Evolutionary conservation across 2,888 invertebrate species (phyloP).

Genomic region (Proisotoma minuta): DNA sequence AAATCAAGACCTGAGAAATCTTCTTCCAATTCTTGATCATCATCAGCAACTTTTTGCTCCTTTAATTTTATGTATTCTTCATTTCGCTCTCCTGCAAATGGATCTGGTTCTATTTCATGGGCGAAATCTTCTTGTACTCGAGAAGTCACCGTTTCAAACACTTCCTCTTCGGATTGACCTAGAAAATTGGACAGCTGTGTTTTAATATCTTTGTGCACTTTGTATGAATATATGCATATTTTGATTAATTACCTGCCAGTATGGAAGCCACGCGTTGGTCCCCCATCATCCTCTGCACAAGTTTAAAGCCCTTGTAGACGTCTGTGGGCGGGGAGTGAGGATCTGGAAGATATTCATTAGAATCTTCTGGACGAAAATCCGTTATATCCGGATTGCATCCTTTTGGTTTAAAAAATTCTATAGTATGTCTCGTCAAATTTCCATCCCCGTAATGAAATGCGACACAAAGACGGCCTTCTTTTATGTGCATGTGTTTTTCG

Average conservation of each 20-base stretch:
- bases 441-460: constrained; percentile 42
- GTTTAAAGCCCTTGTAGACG: constrained; percentile 34
- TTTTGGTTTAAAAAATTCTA: constrained; percentile 41
- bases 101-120: constrained; percentile 39
- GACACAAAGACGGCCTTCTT: constrained; percentile 35
- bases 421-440: constrained; percentile 32
- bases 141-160: constrained; percentile 37
- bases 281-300: constrained; percentile 32
- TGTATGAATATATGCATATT: neutral
- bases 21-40: constrained; percentile 31
- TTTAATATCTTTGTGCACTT: too few species aligned
- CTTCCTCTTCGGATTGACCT: constrained; percentile 35
- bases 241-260: constrained; percentile 8
- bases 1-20: constrained; percentile 39
- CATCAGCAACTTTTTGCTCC: constrained; percentile 16
- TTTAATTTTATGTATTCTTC: constrained; percentile 26
- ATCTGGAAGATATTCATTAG: constrained; percentile 34
- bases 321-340: constrained; percentile 31
- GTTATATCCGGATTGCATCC: constrained; percentile 28
- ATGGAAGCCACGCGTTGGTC: constrained; percentile 35
- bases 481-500: constrained; percentile 40
- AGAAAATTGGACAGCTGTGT: too few species aligned
- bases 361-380: constrained; percentile 39
- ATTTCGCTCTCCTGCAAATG: constrained; percentile 32
- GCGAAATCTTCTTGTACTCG: constrained; percentile 44